A percentile compares a stretch with the other conserved stretches of the same genome.
Evolutionary conservation across 2,888 invertebrate species (phyloP).

Genomic region (Copidosoma aretas): DNA sequence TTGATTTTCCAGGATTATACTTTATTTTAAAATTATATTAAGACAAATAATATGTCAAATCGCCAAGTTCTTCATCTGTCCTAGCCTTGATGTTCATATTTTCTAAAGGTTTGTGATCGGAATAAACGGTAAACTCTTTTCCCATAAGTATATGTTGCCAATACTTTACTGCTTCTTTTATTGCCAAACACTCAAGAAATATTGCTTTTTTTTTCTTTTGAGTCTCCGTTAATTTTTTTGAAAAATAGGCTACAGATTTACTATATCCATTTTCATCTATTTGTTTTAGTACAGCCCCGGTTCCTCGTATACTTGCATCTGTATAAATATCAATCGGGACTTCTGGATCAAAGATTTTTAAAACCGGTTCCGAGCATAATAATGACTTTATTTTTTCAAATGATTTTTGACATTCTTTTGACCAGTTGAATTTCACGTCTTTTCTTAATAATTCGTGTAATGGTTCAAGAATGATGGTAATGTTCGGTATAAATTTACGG

Average conservation of each 20-base stretch:
- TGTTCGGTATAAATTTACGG: conserved; percentile 39
- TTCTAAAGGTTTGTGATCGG: conserved; percentile 40
- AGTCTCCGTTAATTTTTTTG: conserved; percentile 35
- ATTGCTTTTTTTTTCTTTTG: too few relatives aligned
- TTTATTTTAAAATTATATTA: conserved; percentile 10
- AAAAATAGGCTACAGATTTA: conserved; percentile 21
- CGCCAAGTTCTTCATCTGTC: conserved; percentile 23
- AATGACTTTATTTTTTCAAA: conserved; percentile 42
- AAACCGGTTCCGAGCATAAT: conserved; percentile 39
- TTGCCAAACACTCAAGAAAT: conserved; percentile 11
- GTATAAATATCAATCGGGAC: conserved; percentile 40
- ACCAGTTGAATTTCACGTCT: conserved; percentile 41
- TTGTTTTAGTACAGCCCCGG: conserved; percentile 47
- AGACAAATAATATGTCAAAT: conserved; percentile 20
- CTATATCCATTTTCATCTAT: conserved; percentile 34
- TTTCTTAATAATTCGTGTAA: conserved; percentile 44
- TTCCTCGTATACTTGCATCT: conserved; percentile 43
- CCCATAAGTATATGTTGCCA: conserved; percentile 31
- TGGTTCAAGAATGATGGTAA: conserved; percentile 37
- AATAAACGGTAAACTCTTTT: conserved; percentile 25
- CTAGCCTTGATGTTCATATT: conserved; percentile 33
- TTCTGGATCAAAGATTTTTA: conserved; percentile 42
- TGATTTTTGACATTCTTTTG: conserved; percentile 33
- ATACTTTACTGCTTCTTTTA: conserved; percentile 32
- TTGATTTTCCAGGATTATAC: conserved; percentile 39